Evolutionary conservation across 37 sponge, comb jelly and placozoan species (phyloP), one percentile per base, ranked within the genome.

Genomic region (Axinella damicornis): DNA sequence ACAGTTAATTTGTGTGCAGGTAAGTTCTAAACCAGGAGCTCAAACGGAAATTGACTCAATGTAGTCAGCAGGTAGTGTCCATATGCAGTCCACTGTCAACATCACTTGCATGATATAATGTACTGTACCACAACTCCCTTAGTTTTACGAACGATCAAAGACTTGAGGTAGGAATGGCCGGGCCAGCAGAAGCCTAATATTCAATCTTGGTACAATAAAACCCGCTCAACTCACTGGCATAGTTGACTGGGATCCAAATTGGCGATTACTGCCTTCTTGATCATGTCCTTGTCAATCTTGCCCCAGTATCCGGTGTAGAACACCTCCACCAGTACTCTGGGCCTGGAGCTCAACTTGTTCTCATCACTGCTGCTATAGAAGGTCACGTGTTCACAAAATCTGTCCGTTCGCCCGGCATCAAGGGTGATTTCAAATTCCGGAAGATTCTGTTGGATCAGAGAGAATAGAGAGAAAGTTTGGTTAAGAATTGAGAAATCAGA

Each of bases 381-480:
- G 14, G 75, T 83, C 18, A 62, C 64, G 55, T 74, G 66, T 65
- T 83, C 73, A 74, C 74, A 83, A 66, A 62, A 83, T 14, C 75
- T 53, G 2, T 83, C 56, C 41, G 53, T 16, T 46, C 18, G 63
- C 18, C 66, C 84, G 19, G 64, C 73, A 73, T 83, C 84, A 9
- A 83, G 66, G 11, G 39, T 73, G 2, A 83, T 25, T 53, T 83
- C 84, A 73, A 74, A 83, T 20, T 83, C 84, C 11, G 84, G 65
- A 39, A 65, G 46, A 54, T n/a, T 27, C 84, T 83, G 36, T 18
- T 46, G 46, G 9, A 46, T 12, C 46, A 46, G 46, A 46, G 46
- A 46, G 46, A 46, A 46, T 9, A 46, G 46, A 12, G 46, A 9
- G 46, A 12, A 46, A 46, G 46, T 46, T 4, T 46, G 9, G 46